phyloP scores from a whole-genome alignment of 2,113 vertebrate genomes.

The Pelodiscus sinensis region DNA sequence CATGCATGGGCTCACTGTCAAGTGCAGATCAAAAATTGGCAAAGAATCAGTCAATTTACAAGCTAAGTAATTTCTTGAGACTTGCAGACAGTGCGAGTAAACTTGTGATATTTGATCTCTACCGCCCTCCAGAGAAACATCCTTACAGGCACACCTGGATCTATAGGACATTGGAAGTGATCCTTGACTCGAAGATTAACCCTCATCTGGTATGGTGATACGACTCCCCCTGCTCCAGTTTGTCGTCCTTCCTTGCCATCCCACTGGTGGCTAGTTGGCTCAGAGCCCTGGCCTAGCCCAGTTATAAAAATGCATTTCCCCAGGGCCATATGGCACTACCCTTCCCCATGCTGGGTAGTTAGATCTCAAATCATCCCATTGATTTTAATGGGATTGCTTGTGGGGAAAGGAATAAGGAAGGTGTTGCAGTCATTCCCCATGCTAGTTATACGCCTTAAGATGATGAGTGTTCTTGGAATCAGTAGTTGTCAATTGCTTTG shows the following conservation, averaged over 20 bases:
- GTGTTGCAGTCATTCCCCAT: background rate
- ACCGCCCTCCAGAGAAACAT: slow-evolving; percentile 83
- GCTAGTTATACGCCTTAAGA: background rate
- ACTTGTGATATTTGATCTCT: slow-evolving; percentile 88
- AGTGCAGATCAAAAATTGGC: slow-evolving; percentile 71
- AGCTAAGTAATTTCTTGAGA: slow-evolving; percentile 82
- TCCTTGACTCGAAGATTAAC: slow-evolving; percentile 80
- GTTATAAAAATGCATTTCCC: background rate
- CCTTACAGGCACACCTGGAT: slow-evolving; percentile 85
- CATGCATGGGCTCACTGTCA: slow-evolving; percentile 74
- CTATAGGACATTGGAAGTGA: slow-evolving; percentile 80
- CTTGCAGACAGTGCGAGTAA: slow-evolving; percentile 78
- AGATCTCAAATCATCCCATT: background rate
- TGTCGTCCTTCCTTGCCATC: background rate
- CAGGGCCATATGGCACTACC: no score
- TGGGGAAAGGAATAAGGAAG: background rate
- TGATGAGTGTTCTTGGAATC: background rate
- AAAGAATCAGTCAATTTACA: slow-evolving; percentile 84
- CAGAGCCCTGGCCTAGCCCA: background rate
- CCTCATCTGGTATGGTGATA: slow-evolving; percentile 81
- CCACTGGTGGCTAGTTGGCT: background rate
- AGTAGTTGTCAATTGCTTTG: background rate
- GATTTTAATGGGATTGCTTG: background rate
- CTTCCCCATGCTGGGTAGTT: no score
- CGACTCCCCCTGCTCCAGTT: background rate